Percentiles rank a stretch among this genome's conserved stretches.
These are phyloP conservation scores for Pararge aegeria DNA, from an alignment of 1,140 invertebrate species.

Conservation along the genomic window DNA sequence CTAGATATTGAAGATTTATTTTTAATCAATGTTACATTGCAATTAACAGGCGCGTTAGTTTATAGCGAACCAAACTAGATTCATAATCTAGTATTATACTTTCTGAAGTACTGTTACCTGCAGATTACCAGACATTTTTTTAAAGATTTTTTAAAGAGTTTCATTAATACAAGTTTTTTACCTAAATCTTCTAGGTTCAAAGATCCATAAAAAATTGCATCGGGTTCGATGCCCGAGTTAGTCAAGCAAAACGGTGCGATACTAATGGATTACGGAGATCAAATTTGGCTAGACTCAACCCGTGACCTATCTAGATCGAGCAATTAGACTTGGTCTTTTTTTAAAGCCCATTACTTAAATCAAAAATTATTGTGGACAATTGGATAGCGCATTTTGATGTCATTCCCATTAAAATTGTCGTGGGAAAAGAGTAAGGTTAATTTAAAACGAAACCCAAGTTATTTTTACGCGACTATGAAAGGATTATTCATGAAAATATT, in stretches of 20 bases:
- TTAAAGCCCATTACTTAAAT: constrained; percentile 14
- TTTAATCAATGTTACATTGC: too few species aligned
- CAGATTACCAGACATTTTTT: too few species aligned
- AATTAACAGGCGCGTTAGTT: too few species aligned
- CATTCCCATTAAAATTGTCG: neutral
- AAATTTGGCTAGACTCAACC: constrained; percentile 44
- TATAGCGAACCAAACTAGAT: too few species aligned
- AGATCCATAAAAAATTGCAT: neutral
- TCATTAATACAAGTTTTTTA: too few species aligned
- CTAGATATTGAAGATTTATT: too few species aligned
- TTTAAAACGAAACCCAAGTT: neutral
- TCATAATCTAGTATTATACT: too few species aligned
- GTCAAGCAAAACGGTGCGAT: constrained; percentile 48
- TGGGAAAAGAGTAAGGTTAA: neutral
- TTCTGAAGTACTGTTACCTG: too few species aligned
- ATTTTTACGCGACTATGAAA: constrained; percentile 1
- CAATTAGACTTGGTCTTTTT: constrained; percentile 19
- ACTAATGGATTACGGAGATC: constrained; percentile 52
- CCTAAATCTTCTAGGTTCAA: too few species aligned
- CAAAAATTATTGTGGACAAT: constrained; percentile 19
- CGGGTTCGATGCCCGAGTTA: constrained; percentile 52
- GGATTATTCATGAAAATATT: too few species aligned
- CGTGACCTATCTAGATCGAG: constrained; percentile 50
- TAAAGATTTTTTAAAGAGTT: too few species aligned
- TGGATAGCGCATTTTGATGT: constrained; percentile 3